Evolutionary conservation across 2,113 vertebrate genomes (phyloP).

Genomic region (Puffinus mauretanicus): DNA sequence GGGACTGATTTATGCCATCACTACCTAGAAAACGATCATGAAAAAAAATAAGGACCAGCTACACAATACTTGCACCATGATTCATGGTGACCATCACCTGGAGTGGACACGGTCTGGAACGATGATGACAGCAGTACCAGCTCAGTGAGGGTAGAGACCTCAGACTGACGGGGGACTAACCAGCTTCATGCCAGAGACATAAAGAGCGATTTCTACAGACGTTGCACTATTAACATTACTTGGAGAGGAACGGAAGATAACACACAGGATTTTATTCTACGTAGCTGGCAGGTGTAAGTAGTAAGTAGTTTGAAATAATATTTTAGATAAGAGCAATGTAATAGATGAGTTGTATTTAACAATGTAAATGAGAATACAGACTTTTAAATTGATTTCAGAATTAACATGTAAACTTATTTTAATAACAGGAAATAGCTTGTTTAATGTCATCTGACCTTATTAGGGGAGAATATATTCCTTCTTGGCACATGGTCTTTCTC

Average conservation of each 20-base stretch:
- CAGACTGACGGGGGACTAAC: too few species aligned
- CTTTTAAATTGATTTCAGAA: neutral
- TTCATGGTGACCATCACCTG: accelerated
- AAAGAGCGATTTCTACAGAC: neutral
- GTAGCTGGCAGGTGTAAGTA: neutral
- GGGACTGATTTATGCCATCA: neutral
- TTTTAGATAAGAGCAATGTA: neutral
- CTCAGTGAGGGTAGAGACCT: neutral
- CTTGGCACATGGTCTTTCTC: neutral
- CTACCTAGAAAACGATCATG: neutral
- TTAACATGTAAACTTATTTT: neutral
- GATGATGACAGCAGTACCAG: neutral
- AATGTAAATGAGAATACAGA: neutral
- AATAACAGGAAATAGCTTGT: neutral
- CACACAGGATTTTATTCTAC: neutral
- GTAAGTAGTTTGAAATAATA: neutral
- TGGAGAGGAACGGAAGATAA: neutral
- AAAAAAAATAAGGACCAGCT: neutral
- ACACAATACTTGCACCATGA: neutral
- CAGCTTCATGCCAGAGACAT: neutral
- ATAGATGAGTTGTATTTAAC: neutral
- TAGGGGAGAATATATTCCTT: neutral
- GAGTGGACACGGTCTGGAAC: accelerated
- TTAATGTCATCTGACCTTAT: neutral
- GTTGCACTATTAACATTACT: neutral